phyloP scores from a whole-genome alignment of 2,888 invertebrate genomes.

The Eremobia ochroleuca region DNA sequence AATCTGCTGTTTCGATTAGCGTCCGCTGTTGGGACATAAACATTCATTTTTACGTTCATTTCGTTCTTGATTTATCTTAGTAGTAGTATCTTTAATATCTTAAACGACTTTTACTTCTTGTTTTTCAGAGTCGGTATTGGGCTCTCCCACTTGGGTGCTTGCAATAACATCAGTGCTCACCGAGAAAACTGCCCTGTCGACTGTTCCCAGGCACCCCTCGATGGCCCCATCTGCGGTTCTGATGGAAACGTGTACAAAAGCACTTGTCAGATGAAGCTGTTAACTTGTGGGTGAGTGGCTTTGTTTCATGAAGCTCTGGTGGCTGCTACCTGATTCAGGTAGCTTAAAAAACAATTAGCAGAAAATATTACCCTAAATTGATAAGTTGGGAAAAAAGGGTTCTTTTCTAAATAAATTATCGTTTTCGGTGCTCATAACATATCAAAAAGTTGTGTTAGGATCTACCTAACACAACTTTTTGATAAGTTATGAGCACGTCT shows the following conservation, averaged over 20 bases:
- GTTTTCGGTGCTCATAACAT: neutral
- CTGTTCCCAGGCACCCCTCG: conserved; percentile 96
- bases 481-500: no score
- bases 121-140: conserved; percentile 94
- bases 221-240: conserved; percentile 97
- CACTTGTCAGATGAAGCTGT: conserved; percentile 97
- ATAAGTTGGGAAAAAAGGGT: neutral
- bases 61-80: neutral
- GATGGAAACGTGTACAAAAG: conserved; percentile 98
- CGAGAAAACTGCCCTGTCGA: conserved; percentile 97
- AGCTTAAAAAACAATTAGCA: neutral
- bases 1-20: neutral
- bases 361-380: neutral
- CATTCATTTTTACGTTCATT: neutral
- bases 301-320: conserved; percentile 42
- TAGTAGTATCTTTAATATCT: neutral
- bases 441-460: neutral
- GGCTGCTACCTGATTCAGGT: neutral
- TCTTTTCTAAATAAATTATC: no score
- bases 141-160: conserved; percentile 96
- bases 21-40: neutral
- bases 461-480: no score
- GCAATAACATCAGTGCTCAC: conserved; percentile 94
- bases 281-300: conserved; percentile 95
- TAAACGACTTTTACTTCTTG: neutral